Base-by-base conservation (phyloP, 2,888 invertebrate genomes). In the Ceraclea dissimilis region DNA sequence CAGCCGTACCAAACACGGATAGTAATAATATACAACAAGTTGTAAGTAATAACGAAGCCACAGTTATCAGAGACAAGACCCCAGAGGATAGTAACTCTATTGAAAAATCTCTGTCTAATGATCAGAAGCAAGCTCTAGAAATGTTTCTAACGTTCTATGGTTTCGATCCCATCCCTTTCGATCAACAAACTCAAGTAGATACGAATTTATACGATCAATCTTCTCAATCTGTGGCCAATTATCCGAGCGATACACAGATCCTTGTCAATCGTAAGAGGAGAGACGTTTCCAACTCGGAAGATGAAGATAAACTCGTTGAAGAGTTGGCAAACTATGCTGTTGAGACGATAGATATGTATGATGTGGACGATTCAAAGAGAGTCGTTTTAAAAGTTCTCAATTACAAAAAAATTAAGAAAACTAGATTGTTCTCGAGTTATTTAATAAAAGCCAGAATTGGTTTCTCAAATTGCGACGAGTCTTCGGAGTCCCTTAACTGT, bases 261-360 rank as follows among this genome's bases (percentile, higher is more conserved):
- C 10, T 26, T 8, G 17, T 18, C 2, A 47, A 21, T 16, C 19
- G 26, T 18, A 34, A 51, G 43, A 31, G n/a, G 6, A 13, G 34
- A 18, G 34, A 16, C 11, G 34, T 34, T 34, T 18, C n/a, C 17
- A 51, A 51, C 11, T 17, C 49, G 16, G 31, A 49, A 21, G 49
- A 49, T 16, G 20, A 21, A 17, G 43, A 51, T 5, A 39, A 39
- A 39, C 13, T 39, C 8, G 62, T 73, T 2, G 61, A 67, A 39
- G 67, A 70, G 63, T 66, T 80, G 52, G 77, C 79, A 1, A 69
- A 74, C 57, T 71, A 73, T 57, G 79, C 76, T 2, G 69, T 76
- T 1, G 64, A 70, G 4, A 71, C 71, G 8, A 64, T 81, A 26
- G 79, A 80, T 63, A 68, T 72, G n/a, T 68, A 72, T 51, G 79